Percentiles rank a stretch among this genome's conserved stretches.
phyloP scores from a whole-genome alignment of 2,888 invertebrate species.

The Helleia helle region DNA sequence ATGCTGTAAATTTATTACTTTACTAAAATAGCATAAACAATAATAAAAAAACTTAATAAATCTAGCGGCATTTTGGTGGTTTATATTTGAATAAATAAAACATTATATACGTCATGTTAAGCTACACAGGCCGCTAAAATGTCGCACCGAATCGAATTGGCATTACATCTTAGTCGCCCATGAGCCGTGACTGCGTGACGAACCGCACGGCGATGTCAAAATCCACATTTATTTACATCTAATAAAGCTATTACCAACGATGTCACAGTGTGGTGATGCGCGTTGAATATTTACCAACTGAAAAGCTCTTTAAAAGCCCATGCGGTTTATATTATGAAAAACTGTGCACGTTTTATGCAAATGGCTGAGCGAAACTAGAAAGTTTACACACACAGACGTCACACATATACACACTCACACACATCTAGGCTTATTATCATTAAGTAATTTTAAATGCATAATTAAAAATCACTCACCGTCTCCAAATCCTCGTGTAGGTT shows the following conservation, averaged over 20 bases:
- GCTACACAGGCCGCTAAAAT: not conserved
- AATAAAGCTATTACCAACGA: constrained; percentile 53
- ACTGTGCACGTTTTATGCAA: constrained; percentile 72
- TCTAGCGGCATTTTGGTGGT: too few species aligned
- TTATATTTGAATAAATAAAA: too few species aligned
- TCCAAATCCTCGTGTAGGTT: constrained; percentile 60
- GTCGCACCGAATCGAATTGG: constrained; percentile 2
- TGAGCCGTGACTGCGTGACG: constrained; percentile 28
- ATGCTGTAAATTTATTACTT: too few species aligned
- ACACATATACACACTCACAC: constrained; percentile 26
- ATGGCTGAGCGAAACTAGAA: constrained; percentile 72
- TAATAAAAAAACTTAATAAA: too few species aligned
- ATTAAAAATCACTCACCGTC: constrained; percentile 48
- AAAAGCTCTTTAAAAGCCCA: constrained; percentile 53
- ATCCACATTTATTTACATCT: constrained; percentile 44
- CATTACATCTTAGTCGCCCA: constrained; percentile 15
- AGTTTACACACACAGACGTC: constrained; percentile 54
- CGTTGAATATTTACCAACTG: constrained; percentile 57
- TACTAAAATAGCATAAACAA: too few species aligned
- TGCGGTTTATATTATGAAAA: constrained; percentile 69
- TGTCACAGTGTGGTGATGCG: constrained; percentile 40
- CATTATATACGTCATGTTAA: too few species aligned
- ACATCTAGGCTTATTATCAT: constrained; percentile 17
- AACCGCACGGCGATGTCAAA: constrained; percentile 29
- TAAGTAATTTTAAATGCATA: constrained; percentile 18